Evolutionary conservation across 2,113 vertebrate species (phyloP).

Genomic region (Mobula birostris): DNA sequence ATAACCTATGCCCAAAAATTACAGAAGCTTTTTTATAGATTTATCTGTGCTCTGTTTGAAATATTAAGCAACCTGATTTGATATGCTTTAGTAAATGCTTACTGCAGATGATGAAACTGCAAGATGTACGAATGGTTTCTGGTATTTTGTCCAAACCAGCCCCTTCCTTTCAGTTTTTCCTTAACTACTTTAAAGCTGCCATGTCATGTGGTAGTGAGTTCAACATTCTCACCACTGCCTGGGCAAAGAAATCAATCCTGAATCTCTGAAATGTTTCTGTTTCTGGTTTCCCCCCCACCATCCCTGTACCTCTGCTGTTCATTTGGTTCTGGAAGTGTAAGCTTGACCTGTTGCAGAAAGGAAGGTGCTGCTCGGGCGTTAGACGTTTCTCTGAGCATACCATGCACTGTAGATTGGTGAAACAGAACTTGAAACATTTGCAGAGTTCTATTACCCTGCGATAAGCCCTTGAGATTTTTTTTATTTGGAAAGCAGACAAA

Average conservation of each 20-base stretch:
- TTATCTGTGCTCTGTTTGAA: background rate
- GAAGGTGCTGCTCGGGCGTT: background rate
- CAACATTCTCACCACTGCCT: background rate
- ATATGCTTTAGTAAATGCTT: too few relatives aligned
- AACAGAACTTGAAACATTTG: background rate
- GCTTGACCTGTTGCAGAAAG: background rate
- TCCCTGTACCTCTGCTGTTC: background rate
- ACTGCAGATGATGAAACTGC: too few relatives aligned
- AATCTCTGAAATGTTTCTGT: too few relatives aligned
- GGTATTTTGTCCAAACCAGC: too few relatives aligned
- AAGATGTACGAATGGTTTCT: too few relatives aligned
- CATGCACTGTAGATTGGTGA: background rate
- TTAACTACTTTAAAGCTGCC: too few relatives aligned
- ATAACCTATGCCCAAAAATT: background rate
- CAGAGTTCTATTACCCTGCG: background rate
- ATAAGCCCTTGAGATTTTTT: slow-evolving; percentile 5
- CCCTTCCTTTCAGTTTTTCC: too few relatives aligned
- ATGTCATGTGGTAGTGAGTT: background rate
- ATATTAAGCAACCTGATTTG: background rate
- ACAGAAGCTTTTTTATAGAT: background rate
- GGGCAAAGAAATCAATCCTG: background rate
- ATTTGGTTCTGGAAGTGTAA: background rate
- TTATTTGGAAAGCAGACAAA: background rate
- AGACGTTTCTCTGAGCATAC: background rate
- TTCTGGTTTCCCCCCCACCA: background rate